Base-by-base conservation (phyloP, 2,113 vertebrate species). In the Bubo blakistoni region DNA sequence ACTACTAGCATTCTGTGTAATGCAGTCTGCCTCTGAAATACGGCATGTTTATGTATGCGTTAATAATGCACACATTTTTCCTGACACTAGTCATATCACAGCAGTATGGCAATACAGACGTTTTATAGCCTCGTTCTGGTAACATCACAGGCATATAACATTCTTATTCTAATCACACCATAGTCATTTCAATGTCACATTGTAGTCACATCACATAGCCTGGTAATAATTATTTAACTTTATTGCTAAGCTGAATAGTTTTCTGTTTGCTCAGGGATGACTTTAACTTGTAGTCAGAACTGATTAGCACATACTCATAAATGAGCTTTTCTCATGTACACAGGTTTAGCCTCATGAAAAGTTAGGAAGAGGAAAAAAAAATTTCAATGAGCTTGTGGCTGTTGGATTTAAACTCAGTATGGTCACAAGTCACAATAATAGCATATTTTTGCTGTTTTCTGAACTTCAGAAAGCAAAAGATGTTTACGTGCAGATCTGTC, bases 201-300 rank as follows among this genome's bases (percentile, higher is more conserved):
- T 98, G 95, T 96, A 97, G 92, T 97, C 74, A 40, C 90, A 97
- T 96, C 96, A 95, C 93, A 97, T 96, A 97, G 85, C 81, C 92
- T 94, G 94, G 79, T 94, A 98, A 97, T 97, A 98, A 97, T 98
- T 98, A 97, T 96, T 98, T 97, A 98, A 97, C 97, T 97, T 98
- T 94, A 94, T 96, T 97, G 89, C 95, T 96, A 96, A 97, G 95
- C 79, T 62, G 88, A 96, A 96, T 95, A 97, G 95, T 97, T 97
- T 95, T 97, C 93, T 98, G 87, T 98, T 97, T 98, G 97, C 92
- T 97, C 90, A 97, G 69, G 94, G 91, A 96, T 95, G 94, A 94
- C 90, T 98, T 97, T 96, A 94, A 95, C 78, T 95, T 95, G 82
- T 96, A 95, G 92, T 95, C 95, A 91, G 77, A 96, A 92, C 91